phyloP scores from a whole-genome alignment of 2,113 vertebrate species.

The Callaeas wilsoni region DNA sequence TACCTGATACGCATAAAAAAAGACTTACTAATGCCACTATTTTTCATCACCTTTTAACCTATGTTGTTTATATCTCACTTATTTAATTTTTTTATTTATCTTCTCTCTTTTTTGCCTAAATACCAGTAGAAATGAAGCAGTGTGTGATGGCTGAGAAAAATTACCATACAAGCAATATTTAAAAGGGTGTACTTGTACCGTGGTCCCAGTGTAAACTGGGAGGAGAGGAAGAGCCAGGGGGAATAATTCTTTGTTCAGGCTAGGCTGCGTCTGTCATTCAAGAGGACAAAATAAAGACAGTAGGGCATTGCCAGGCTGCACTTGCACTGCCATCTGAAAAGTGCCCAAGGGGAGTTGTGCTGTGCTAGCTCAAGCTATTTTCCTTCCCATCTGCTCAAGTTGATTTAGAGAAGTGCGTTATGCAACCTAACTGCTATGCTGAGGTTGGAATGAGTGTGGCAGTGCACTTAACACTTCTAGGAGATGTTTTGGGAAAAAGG shows the following conservation, averaged over 20 bases:
- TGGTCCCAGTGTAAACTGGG: not conserved
- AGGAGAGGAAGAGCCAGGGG: not conserved
- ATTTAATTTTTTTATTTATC: not conserved
- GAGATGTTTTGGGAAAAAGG: not conserved
- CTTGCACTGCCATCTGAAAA: constrained; percentile 21
- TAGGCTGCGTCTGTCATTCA: not conserved
- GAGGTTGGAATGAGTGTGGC: not conserved
- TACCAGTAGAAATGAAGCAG: not conserved
- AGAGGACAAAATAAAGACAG: constrained; percentile 31
- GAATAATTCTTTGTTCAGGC: not conserved
- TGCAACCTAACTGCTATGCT: not conserved
- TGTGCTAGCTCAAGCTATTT: constrained; percentile 37
- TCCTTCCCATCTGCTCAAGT: constrained; percentile 29
- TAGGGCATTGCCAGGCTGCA: not conserved
- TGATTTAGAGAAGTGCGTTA: constrained; percentile 13
- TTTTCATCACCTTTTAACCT: not conserved
- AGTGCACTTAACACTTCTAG: not conserved
- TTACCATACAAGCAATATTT: not conserved
- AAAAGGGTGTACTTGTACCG: not conserved
- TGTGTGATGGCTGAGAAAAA: not conserved
- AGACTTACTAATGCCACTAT: not conserved
- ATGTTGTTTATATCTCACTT: not conserved
- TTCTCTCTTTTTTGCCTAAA: not conserved
- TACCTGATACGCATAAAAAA: not conserved
- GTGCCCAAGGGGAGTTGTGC: constrained; percentile 4